Evolutionary conservation across 1,140 invertebrate species (phyloP), one percentile per base, ranked within the genome.

Genomic region (Cardiocondyla obscurior): DNA sequence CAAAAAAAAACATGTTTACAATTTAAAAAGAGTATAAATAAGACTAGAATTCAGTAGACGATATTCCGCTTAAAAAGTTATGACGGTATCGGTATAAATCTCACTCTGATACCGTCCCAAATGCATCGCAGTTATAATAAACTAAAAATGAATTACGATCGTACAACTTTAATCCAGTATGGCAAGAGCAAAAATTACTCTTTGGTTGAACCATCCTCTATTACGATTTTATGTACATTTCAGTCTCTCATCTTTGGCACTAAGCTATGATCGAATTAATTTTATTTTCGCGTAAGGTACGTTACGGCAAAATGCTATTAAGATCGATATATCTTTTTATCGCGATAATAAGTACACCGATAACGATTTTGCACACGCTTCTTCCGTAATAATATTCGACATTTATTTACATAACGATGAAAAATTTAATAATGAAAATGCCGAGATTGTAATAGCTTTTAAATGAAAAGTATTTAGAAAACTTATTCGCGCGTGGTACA

Each of bases 231-330:
- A 89, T 90, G 72, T 90, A 90, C 90, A 90, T 83, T 83, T 73
- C 87, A 91, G 90, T 92, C 91, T 90, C 86, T 88, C 77, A 88
- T 93, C 92, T 93, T 93, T 93, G 92, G 92, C 91, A 91, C 90
- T 79, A 87, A 88, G 89, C 90, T 91, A 82, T 70, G 62, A 76
- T 88, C 81, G 77, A 83, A 53, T 88, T 83, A 77, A 82, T 46
- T 58, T 74, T 74, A 69, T 76, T 81, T 62, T 87, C 79, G 60
- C 79, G 60, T 79, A 64, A 85, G 57, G 16, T 28, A 44, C 14
- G 44, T 77, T 62, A 28, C 28, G 74, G 42, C 74, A 53, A 44
- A 22, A 62, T 76, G 28, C 57, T 62, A 84, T 88, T 89, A 73
- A 49, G 60, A 83, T 81, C 42, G 81, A 36, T 73, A 76, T 82